Evolutionary conservation across 1,140 invertebrate genomes (phyloP), one percentile per base, ranked within the genome.

Genomic region (Thalassaphorura encarpata): DNA sequence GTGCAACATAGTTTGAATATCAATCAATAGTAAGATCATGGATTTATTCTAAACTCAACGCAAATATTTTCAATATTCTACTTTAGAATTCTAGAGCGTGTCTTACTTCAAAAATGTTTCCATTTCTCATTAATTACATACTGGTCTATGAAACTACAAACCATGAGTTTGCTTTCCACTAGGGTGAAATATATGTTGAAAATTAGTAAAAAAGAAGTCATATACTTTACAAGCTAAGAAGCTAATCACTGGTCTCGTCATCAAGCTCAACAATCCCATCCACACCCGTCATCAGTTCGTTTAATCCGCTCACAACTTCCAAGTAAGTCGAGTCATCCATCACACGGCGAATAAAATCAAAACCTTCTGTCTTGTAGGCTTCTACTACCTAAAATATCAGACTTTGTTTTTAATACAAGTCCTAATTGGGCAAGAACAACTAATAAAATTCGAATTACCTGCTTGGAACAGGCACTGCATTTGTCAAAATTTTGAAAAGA

Each of bases 381-480:
- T 43, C 21, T 5, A 53, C 39, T 18, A 53, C 51, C 51, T 53
- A 16, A 36, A 40, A 51, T 16, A 33, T 6, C 43, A 33, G 11
- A 51, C 6, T 11, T 40, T 8, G 36, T 24, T 51, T 8, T 11
- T 18, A 51, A 40, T 51, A 15, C 3, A 40, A 36, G 36, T 51
- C n/a, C 15, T 16, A 8, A 8, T 6, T 39, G 19, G 33, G 11
- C 4, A 15, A n/a, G 13, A 40, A 15, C 18, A 39, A 16, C 11
- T 39, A 53, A 43, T n/a, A 53, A 16, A 24, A 29, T 31, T 6
- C 13, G 8, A 11, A 23, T 51, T 39, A 51, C 48, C 8, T 36
- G 31, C 11, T 33, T 19, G 5, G 48, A 51, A 51, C 48, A 51
- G 33, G 48, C 48, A 51, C 48, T 51, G 48, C 48, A 51, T 36